Evolutionary conservation across 2,888 invertebrate species (phyloP).

Genomic region (Vanessa cardui): DNA sequence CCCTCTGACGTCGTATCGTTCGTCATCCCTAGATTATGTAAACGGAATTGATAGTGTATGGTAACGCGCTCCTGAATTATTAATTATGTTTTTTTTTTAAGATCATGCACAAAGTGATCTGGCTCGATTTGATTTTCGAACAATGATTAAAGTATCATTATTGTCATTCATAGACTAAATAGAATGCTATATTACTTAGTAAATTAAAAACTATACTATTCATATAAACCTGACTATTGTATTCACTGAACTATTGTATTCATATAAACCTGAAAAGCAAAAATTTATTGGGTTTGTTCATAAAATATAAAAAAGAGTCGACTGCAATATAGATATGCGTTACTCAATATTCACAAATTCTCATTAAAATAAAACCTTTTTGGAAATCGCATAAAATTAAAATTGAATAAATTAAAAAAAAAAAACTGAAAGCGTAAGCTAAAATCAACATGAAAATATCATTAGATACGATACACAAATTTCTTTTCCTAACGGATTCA

Average conservation of each 20-base stretch:
- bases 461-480: constrained; percentile 44
- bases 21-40: constrained; percentile 64
- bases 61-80: constrained; percentile 57
- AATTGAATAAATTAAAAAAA: not conserved
- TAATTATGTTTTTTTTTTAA: constrained; percentile 47
- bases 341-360: too few relatives aligned
- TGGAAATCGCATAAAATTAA: not conserved
- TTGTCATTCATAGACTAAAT: not conserved
- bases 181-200: too few relatives aligned
- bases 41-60: constrained; percentile 57
- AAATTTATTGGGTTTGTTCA: too few relatives aligned
- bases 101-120: constrained; percentile 8
- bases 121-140: not conserved
- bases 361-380: too few relatives aligned
- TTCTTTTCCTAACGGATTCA: constrained; percentile 67
- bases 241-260: too few relatives aligned
- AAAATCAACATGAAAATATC: constrained; percentile 29
- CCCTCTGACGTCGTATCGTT: constrained; percentile 48
- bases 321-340: too few relatives aligned
- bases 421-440: constrained; percentile 7
- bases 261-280: too few relatives aligned
- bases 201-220: too few relatives aligned
- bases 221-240: too few relatives aligned
- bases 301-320: too few relatives aligned
- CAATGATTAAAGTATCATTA: too few relatives aligned